These are phyloP conservation scores for Collichthys lucidus DNA, from an alignment of 2,113 vertebrate species.

Conservation along the genomic window DNA sequence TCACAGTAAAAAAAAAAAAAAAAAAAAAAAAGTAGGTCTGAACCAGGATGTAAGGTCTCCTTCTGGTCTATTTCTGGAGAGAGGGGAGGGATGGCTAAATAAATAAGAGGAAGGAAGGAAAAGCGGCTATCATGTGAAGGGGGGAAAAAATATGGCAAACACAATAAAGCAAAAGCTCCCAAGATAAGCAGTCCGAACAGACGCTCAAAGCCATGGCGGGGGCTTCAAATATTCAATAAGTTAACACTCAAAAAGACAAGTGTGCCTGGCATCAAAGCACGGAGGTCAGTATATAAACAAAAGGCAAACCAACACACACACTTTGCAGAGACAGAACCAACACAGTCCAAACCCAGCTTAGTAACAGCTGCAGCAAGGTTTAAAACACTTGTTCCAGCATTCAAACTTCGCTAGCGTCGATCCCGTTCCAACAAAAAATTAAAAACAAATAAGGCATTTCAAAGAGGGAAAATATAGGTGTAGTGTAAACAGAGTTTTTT, in stretches of 20 bases:
- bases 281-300: conserved; percentile 66
- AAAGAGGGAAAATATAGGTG: conserved; percentile 57
- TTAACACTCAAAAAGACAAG: conserved; percentile 77
- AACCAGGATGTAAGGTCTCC: conserved; percentile 62
- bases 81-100: conserved; percentile 57
- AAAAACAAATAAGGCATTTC: conserved; percentile 81
- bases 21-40: conserved; percentile 43
- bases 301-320: conserved; percentile 66
- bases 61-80: conserved; percentile 66
- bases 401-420: conserved; percentile 35
- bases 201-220: conserved; percentile 40
- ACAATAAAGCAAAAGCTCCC: conserved; percentile 67
- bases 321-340: conserved; percentile 46
- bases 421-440: conserved; percentile 29
- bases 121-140: conserved; percentile 50
- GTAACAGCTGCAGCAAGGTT: conserved; percentile 46
- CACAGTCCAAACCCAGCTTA: conserved; percentile 42
- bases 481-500: conserved; percentile 59
- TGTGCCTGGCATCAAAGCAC: conserved; percentile 76
- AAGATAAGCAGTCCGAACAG: conserved; percentile 39
- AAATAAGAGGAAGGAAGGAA: conserved; percentile 73
- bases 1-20: conserved; percentile 33
- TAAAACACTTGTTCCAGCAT: conserved; percentile 31
- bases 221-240: conserved; percentile 80
- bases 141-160: conserved; percentile 47